These are phyloP conservation scores for Malaclemys terrapin DNA, from an alignment of 2,113 vertebrate genomes.

Conservation along the genomic window DNA sequence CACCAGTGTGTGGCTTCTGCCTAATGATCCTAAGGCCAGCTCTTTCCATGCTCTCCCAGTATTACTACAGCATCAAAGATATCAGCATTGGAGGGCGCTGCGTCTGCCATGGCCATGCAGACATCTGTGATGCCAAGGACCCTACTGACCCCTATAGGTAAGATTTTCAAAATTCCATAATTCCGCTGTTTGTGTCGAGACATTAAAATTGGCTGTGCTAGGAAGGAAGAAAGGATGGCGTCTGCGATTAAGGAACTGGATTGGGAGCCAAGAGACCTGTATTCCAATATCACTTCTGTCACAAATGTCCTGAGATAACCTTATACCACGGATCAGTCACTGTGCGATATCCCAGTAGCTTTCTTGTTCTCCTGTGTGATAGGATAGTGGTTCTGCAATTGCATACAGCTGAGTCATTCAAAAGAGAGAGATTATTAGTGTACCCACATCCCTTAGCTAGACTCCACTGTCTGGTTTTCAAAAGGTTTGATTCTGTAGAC, in stretches of 20 bases:
- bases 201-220: background rate
- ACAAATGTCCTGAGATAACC: background rate
- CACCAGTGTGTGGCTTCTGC: background rate
- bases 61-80: conserved; percentile 99
- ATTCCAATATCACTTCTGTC: background rate
- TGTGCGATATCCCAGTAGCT: too few relatives aligned
- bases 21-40: background rate
- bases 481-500: background rate
- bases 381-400: background rate
- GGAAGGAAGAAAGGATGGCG: background rate
- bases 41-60: conserved; percentile 76
- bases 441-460: too few relatives aligned
- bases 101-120: conserved; percentile 96
- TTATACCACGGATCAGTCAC: background rate
- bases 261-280: background rate
- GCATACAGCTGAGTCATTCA: background rate
- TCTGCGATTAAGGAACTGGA: background rate
- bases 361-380: background rate
- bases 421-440: background rate
- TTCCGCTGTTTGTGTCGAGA: background rate
- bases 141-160: conserved; percentile 94
- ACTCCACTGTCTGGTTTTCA: background rate
- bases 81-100: conserved; percentile 97
- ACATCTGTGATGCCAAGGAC: conserved; percentile 91
- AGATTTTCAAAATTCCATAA: background rate